Evolutionary conservation across 2,888 invertebrate genomes (phyloP).

Genomic region (Zaprionus obscuricornis): DNA sequence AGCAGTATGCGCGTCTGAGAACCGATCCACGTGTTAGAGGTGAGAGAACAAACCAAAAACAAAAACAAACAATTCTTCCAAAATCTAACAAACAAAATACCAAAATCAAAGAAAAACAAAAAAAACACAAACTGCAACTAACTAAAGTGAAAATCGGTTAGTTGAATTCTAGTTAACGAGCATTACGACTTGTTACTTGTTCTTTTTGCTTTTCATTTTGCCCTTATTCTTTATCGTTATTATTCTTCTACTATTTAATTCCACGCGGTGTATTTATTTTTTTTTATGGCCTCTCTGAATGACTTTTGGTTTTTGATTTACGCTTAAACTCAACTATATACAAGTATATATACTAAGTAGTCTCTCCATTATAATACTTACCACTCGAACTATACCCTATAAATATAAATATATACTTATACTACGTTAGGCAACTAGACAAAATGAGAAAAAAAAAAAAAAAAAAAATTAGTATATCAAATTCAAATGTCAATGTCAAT

Average conservation of each 20-base stretch:
- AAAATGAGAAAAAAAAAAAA: slow-evolving; percentile 19
- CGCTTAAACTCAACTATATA: slow-evolving; percentile 37
- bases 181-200: background rate
- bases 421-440: slow-evolving; percentile 3
- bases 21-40: slow-evolving; percentile 82
- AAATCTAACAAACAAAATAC: slow-evolving; percentile 22
- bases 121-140: slow-evolving; percentile 5
- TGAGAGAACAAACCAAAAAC: slow-evolving; percentile 62
- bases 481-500: too few species aligned
- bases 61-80: slow-evolving; percentile 24
- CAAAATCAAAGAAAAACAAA: slow-evolving; percentile 18
- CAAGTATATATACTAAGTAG: too few species aligned
- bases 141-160: background rate
- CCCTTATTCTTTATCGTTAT: background rate
- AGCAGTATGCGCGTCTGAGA: slow-evolving; percentile 93
- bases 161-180: background rate
- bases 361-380: slow-evolving; percentile 23
- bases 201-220: too few species aligned
- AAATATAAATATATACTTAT: slow-evolving; percentile 13
- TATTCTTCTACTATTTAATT: background rate
- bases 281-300: background rate
- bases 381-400: slow-evolving; percentile 35
- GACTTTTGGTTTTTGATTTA: slow-evolving; percentile 15
- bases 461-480: background rate
- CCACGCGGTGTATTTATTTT: background rate